These are phyloP conservation scores for Hoplodrina blanda DNA, from an alignment of 2,888 invertebrate genomes.

Conservation along the genomic window DNA sequence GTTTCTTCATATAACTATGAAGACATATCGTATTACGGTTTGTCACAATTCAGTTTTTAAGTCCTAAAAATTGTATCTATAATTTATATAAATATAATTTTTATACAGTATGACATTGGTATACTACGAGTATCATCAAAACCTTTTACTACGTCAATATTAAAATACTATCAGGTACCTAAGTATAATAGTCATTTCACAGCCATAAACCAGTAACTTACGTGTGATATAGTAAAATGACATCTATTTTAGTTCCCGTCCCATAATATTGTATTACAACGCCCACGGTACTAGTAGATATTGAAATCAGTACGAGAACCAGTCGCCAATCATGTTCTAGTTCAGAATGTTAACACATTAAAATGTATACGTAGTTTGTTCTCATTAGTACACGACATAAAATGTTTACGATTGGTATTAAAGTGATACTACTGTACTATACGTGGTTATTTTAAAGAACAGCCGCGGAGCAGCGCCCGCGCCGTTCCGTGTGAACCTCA, in stretches of 20 bases:
- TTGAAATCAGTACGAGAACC: constrained; percentile 46
- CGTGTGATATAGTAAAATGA: constrained; percentile 36
- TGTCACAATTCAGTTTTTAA: too few relatives aligned
- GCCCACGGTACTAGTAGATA: constrained; percentile 42
- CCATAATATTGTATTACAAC: constrained; percentile 58
- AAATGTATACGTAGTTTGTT: constrained; percentile 48
- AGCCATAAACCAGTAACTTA: constrained; percentile 41
- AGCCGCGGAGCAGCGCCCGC: neutral
- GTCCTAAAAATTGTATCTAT: neutral
- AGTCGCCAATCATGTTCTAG: constrained; percentile 51
- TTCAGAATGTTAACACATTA: constrained; percentile 43
- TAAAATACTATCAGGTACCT: constrained; percentile 10
- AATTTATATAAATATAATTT: too few relatives aligned
- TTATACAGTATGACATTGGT: too few relatives aligned
- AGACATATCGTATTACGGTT: too few relatives aligned
- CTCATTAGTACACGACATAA: constrained; percentile 63
- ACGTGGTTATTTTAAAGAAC: constrained; percentile 25
- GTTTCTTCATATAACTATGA: too few relatives aligned
- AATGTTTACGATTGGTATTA: constrained; percentile 59
- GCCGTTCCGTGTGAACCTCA: constrained; percentile 51
- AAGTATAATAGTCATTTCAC: neutral
- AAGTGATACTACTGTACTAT: constrained; percentile 32
- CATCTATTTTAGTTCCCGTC: constrained; percentile 48
- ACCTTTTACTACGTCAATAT: neutral
- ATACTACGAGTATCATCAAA: too few relatives aligned